phyloP scores from a whole-genome alignment of 2,888 invertebrate species.

The Drosophila nigricruria region DNA sequence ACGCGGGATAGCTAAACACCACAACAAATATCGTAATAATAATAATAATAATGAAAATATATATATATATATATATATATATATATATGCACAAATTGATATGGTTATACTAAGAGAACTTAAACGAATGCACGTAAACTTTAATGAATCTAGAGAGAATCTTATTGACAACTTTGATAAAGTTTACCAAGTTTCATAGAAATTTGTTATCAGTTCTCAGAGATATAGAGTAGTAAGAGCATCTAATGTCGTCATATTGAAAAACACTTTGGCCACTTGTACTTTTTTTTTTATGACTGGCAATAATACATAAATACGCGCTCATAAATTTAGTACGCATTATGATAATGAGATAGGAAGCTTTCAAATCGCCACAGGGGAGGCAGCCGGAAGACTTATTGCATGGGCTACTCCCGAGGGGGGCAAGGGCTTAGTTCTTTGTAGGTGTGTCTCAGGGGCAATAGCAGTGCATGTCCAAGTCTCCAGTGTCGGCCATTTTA shows the following conservation, averaged over 20 bases:
- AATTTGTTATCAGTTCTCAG: conserved; percentile 1
- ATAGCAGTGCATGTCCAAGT: conserved; percentile 25
- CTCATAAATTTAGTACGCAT: conserved; percentile 39
- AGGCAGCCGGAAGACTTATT: conserved; percentile 24
- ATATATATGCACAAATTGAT: background rate
- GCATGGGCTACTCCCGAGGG: background rate
- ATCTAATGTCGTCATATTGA: background rate
- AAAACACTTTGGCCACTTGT: background rate
- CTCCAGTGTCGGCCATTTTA: conserved; percentile 44
- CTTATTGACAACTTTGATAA: background rate
- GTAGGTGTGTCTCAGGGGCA: conserved; percentile 11
- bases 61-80: no score
- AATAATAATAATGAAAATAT: background rate
- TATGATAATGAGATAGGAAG: conserved; percentile 39
- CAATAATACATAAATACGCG: conserved; percentile 30
- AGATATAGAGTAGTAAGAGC: background rate
- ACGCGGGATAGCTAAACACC: background rate
- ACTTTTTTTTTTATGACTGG: conserved; percentile 27
- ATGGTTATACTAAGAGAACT: background rate
- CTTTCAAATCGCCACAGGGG: conserved; percentile 25
- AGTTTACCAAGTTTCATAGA: background rate
- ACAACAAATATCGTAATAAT: background rate
- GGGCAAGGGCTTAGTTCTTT: background rate
- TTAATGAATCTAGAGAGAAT: background rate
- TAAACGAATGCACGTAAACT: background rate